Conservation (phyloP, 1,140 invertebrate genomes). For the Epicauta chinensis region DNA sequence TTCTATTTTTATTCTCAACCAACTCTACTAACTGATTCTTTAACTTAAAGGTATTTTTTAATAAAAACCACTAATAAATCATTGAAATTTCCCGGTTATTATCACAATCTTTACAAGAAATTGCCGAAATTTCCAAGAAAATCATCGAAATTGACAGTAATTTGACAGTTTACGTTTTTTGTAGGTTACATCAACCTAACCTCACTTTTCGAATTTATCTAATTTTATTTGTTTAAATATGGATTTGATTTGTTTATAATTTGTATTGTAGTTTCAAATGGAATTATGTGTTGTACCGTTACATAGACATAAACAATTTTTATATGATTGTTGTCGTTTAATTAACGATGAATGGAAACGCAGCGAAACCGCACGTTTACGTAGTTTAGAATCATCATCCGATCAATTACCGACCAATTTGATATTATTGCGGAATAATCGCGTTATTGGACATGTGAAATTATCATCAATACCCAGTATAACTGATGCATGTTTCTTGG, state of each 20-base stretch:
- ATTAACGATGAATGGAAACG: slow-evolving; percentile 77
- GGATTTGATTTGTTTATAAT: not conserved
- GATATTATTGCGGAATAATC: slow-evolving; percentile 53
- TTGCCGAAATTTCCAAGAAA: too few relatives aligned
- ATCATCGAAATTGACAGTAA: too few relatives aligned
- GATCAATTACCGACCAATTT: slow-evolving; percentile 66
- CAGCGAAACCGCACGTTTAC: slow-evolving; percentile 65
- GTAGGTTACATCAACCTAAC: too few relatives aligned
- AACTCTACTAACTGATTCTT: too few relatives aligned
- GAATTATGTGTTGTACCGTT: slow-evolving; percentile 51
- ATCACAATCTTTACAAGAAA: too few relatives aligned
- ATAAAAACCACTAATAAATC: too few relatives aligned
- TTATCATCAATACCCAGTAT: slow-evolving; percentile 59
- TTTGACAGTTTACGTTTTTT: too few relatives aligned
- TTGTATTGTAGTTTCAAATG: slow-evolving; percentile 7
- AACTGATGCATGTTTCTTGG: slow-evolving; percentile 62
- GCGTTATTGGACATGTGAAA: slow-evolving; percentile 69
- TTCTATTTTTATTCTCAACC: too few relatives aligned
- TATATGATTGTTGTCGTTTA: slow-evolving; percentile 60
- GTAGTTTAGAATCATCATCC: slow-evolving; percentile 60
- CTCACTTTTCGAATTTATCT: too few relatives aligned
- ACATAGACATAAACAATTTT: slow-evolving; percentile 61
- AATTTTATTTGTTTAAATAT: too few relatives aligned
- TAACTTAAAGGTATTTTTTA: too few relatives aligned
- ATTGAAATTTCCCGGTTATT: too few relatives aligned